Evolutionary conservation across 2,113 vertebrate species (phyloP), one percentile per base, ranked within the genome.

Genomic region (Tichodroma muraria): DNA sequence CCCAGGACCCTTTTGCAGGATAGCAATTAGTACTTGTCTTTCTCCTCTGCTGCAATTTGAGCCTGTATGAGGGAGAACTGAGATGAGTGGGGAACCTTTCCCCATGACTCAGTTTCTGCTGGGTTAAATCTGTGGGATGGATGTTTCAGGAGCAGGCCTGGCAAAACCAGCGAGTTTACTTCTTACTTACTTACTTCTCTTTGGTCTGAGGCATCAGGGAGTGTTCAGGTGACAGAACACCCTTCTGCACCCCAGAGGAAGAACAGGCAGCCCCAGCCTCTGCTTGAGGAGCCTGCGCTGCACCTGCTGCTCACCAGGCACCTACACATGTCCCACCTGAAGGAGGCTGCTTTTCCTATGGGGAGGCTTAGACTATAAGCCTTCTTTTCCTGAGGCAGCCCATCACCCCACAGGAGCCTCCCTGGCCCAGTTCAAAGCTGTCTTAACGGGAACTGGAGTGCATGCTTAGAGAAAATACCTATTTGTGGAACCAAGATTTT

Each of bases 281-380:
- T 56, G 50, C 53, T 19, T 4, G 22, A 27, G 70, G 30, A 68
- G 8, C 0, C 0, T 5, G 10, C 2, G 8, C 69, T 33, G 31
- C 4, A 2, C 56, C 60, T 6, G 13, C 56, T 52, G 60, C 47
- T 68, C n/a, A 10, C 52, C 6, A 1, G 33, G 6, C 42, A 49
- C 33, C 13, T 20, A 3, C 2, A 4, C 4, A 3, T 3, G 11
- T 13, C 33, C 38, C 53, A 3, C 3, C 35, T 38, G 54, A 73
- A 63, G 54, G 20, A 70, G 28, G 30, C 11, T 15, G 24, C 14
- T 54, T 52, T 35, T 63, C 30, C 80, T n/a, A 3, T 0, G 4
- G 15, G 14, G 22, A 65, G 10, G 31, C 27, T 66, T 54, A 64
- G 24, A 31, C 9, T 25, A 7, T 22, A 73, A 63, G 18, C 9